Evolutionary conservation across 2,888 invertebrate genomes (phyloP), one percentile per base, ranked within the genome.

Genomic region (Villa cingulata): DNA sequence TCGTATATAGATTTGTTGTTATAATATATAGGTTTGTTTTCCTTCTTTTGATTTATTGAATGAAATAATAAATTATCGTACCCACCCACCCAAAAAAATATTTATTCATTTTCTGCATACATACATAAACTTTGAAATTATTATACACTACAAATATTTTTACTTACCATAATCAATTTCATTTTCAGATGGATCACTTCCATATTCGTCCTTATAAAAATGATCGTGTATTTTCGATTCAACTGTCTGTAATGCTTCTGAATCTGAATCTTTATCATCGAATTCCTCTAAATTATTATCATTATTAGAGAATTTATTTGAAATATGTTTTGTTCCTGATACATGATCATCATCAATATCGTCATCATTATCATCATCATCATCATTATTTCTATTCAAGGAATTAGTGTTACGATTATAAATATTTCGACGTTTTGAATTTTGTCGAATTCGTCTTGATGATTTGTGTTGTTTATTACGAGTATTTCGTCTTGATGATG

Each of bases 211-310:
- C 14, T 39, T 39, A 40, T 45, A 76, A 59, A 79, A 74, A 41
- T 78, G 76, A 63, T 76, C 76, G 39, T 82, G 75, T 58, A 80
- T 80, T 60, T 82, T 81, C 40, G 81, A 81, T 61, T 83, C 83
- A 6, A 80, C 82, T 54, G 78, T 81, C 62, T 82, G 80, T 58
- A 83, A 64, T 39, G 72, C 73, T 56, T 80, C 80, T 40, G 69
- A 68, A 42, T 62, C 61, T 29, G 65, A 66, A 0, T 57, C 57
- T 23, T 69, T 66, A 5, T 57, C 58, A 7, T 62, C 62, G 43
- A 42, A 46, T 29, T 51, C 48, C 48, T 57, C 54, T 1, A 48
- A 47, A 4, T 38, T 17, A 9, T 49, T 38, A 29, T 46, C 45
- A 23, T 44, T 39, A 20, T n/a, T 19, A 14, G 18, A 18, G 27